phyloP scores from a whole-genome alignment of 2,888 invertebrate species.

The Heliothis peltigera region DNA sequence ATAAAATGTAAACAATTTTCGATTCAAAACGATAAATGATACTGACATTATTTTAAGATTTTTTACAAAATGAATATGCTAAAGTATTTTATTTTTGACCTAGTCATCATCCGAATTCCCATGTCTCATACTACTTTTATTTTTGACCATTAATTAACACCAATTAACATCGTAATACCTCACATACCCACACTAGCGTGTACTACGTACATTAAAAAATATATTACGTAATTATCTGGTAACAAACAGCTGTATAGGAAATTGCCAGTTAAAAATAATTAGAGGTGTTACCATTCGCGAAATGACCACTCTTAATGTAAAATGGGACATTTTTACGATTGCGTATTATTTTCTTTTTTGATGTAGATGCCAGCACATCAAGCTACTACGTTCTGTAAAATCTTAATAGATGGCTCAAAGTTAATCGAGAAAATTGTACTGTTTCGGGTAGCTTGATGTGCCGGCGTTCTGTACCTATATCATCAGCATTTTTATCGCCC shows the following conservation, averaged over 20 bases:
- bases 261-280: constrained; percentile 42
- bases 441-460: too few relatives aligned
- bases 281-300: constrained; percentile 7
- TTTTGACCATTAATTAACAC: background rate
- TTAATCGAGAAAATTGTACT: too few relatives aligned
- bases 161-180: constrained; percentile 12
- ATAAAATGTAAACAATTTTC: too few relatives aligned
- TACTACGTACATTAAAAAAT: constrained; percentile 8
- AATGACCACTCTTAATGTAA: constrained; percentile 26
- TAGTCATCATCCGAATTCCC: background rate
- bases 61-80: too few relatives aligned
- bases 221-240: constrained; percentile 27
- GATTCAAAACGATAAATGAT: too few relatives aligned
- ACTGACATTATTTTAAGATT: too few relatives aligned
- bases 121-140: background rate
- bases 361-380: too few relatives aligned
- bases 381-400: too few relatives aligned
- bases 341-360: constrained; percentile 5
- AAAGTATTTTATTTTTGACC: too few relatives aligned
- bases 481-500: too few relatives aligned
- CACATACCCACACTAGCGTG: background rate
- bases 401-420: too few relatives aligned
- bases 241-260: constrained; percentile 39
- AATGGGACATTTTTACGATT: constrained; percentile 12
- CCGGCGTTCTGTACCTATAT: too few relatives aligned